Evolutionary conservation across 2,888 invertebrate genomes (phyloP).

Genomic region (Nipponacmea schrenckii): DNA sequence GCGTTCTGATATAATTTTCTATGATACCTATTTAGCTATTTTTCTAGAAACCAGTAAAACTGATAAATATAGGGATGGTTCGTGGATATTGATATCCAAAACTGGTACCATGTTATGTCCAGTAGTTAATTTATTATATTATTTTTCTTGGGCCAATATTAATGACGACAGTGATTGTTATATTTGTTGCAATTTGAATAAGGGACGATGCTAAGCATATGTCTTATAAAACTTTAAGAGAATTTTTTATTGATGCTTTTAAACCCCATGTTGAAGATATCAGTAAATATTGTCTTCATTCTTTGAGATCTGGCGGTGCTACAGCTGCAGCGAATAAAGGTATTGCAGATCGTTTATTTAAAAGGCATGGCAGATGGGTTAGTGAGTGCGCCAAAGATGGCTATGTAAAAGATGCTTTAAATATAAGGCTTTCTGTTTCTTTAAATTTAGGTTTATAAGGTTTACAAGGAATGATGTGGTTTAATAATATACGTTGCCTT

Average conservation of each 20-base stretch:
- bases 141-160: too few relatives aligned
- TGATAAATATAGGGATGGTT: conserved; percentile 23
- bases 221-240: conserved; percentile 17
- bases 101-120: conserved; percentile 20
- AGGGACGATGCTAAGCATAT: conserved; percentile 4
- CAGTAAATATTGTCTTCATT: conserved; percentile 15
- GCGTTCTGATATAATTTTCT: conserved; percentile 19
- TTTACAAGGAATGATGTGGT: too few relatives aligned
- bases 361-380: conserved; percentile 20
- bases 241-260: too few relatives aligned
- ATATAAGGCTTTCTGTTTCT: conserved; percentile 4
- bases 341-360: conserved; percentile 22
- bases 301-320: too few relatives aligned
- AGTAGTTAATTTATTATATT: conserved; percentile 13
- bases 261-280: too few relatives aligned
- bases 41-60: conserved; percentile 26
- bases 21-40: conserved; percentile 12
- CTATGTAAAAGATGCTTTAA: conserved; percentile 1
- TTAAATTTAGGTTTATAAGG: not conserved
- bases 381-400: conserved; percentile 15
- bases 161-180: not conserved
- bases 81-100: conserved; percentile 14
- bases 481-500: too few relatives aligned
- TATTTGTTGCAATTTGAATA: conserved; percentile 12
- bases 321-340: conserved; percentile 21